Conservation (phyloP, 2,113 vertebrate species). For the Reinhardtius hippoglossoides region DNA sequence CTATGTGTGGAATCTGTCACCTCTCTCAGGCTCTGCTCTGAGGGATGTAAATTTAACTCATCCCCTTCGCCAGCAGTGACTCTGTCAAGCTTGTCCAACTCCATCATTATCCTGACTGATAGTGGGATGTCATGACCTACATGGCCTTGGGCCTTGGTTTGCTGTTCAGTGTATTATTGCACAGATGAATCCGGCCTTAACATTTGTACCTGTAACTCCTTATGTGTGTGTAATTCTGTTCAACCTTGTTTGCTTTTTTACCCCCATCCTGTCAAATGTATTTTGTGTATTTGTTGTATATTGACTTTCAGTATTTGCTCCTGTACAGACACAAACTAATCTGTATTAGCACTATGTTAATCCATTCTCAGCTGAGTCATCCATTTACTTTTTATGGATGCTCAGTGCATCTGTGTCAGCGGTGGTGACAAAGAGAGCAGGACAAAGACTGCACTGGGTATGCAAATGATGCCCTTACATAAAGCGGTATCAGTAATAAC, state of each 20-base stretch:
- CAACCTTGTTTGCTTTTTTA: background rate
- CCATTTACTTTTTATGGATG: slow-evolving; percentile 19
- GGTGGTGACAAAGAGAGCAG: slow-evolving; percentile 18
- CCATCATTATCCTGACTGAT: slow-evolving; percentile 52
- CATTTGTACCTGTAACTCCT: background rate
- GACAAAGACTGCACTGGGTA: slow-evolving; percentile 4
- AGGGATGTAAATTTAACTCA: slow-evolving; percentile 67
- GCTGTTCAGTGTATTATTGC: background rate
- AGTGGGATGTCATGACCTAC: slow-evolving; percentile 24
- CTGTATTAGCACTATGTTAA: slow-evolving; percentile 5
- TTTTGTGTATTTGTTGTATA: slow-evolving; percentile 8
- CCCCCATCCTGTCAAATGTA: background rate
- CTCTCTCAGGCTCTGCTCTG: slow-evolving; percentile 38
- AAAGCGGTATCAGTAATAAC: slow-evolving; percentile 18
- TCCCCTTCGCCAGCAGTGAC: slow-evolving; percentile 20
- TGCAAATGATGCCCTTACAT: slow-evolving; percentile 44
- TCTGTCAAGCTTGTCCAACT: slow-evolving; percentile 54
- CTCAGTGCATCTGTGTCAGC: slow-evolving; percentile 4
- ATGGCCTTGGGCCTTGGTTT: slow-evolving; percentile 18
- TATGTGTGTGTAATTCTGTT: background rate
- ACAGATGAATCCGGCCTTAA: background rate
- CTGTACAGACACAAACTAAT: background rate
- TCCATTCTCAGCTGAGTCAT: slow-evolving; percentile 17
- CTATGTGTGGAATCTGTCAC: slow-evolving; percentile 74
- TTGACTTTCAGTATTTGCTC: slow-evolving; percentile 1